Evolutionary conservation across 2,797 vertebrate species (phyloP).

Genomic region (Anguilla anguilla): DNA sequence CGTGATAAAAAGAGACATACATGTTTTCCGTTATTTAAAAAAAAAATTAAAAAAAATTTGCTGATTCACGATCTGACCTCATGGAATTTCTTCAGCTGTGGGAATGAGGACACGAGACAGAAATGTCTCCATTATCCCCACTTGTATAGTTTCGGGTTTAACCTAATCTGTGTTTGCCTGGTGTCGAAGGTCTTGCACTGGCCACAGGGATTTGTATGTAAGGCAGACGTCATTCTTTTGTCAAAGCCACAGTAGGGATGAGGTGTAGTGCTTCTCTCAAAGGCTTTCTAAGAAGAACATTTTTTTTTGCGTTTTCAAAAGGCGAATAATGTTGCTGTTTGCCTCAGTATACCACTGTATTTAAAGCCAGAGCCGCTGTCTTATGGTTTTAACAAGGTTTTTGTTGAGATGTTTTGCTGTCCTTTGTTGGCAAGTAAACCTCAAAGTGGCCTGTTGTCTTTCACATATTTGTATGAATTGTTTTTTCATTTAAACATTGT

Average conservation of each 20-base stretch:
- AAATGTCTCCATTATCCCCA: background rate
- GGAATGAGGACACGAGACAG: background rate
- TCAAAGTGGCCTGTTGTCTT: background rate
- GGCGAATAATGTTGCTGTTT: conserved; percentile 3
- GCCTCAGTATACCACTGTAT: background rate
- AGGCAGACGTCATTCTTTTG: background rate
- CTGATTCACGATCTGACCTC: background rate
- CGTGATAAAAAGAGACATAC: background rate
- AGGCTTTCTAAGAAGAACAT: background rate
- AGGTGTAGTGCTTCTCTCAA: background rate
- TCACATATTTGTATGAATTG: background rate
- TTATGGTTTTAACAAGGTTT: background rate
- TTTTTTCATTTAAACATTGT: background rate
- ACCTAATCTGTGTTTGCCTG: conserved; percentile 9
- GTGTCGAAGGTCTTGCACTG: background rate
- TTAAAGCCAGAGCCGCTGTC: background rate
- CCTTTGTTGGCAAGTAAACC: background rate
- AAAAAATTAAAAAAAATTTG: background rate
- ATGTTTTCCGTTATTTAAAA: background rate
- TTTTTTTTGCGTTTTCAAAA: background rate
- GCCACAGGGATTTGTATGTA: background rate
- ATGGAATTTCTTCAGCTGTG: background rate
- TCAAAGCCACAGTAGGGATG: background rate
- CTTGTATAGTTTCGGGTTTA: background rate
- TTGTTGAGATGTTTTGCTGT: background rate